Conservation (phyloP, 2,797 vertebrate genomes). For the Muraenolepis orangiensis region DNA sequence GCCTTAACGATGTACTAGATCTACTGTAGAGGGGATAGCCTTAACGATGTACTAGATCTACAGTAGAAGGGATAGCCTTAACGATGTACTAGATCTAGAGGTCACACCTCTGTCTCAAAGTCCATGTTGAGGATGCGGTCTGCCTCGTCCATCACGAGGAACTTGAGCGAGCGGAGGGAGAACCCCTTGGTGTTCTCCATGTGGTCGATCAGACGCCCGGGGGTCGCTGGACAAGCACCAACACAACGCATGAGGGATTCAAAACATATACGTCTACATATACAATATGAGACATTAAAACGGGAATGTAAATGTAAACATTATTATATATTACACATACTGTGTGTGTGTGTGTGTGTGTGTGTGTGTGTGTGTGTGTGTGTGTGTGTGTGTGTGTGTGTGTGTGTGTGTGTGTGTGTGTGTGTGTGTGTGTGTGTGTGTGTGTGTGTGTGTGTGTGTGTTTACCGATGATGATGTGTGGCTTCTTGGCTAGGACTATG, state of each 20-base stretch:
- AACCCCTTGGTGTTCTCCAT: constrained; percentile 98
- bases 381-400: too few species aligned
- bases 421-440: too few species aligned
- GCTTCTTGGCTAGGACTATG: constrained; percentile 94
- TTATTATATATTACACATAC: too few species aligned
- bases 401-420: too few species aligned
- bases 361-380: too few species aligned
- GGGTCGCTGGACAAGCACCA: constrained; percentile 79
- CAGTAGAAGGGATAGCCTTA: background rate
- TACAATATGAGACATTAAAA: background rate
- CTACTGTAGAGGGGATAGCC: background rate
- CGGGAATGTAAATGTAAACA: background rate
- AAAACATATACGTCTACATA: background rate
- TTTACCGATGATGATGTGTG: constrained; percentile 94
- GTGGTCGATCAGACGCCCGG: constrained; percentile 91
- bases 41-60: background rate
- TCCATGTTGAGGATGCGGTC: constrained; percentile 99
- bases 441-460: background rate
- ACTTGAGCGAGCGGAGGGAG: constrained; percentile 87
- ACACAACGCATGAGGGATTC: background rate
- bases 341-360: too few species aligned
- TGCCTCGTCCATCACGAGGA: constrained; percentile 96
- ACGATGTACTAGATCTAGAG: background rate
- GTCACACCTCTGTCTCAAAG: constrained; percentile 91
- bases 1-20: background rate